Evolutionary conservation across 1,140 invertebrate species (phyloP).

Genomic region (Pseudomyrmex flavicornis): DNA sequence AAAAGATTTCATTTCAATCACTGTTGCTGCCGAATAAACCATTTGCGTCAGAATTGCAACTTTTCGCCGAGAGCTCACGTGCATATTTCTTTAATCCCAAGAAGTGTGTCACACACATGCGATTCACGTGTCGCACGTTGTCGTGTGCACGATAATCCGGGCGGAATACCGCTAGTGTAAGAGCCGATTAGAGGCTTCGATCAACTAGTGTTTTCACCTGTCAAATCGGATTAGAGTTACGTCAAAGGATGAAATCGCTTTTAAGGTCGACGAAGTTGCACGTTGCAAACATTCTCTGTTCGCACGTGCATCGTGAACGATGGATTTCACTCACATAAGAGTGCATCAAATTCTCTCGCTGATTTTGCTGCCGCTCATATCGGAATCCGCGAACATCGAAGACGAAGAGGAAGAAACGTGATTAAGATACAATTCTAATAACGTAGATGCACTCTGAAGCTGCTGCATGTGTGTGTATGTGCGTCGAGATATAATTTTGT

Average conservation of each 20-base stretch:
- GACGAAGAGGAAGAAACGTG: constrained; percentile 40
- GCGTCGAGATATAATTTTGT: background rate
- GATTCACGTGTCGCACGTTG: constrained; percentile 65
- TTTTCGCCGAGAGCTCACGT: too few relatives aligned
- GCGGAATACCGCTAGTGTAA: constrained; percentile 64
- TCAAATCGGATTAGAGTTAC: constrained; percentile 62
- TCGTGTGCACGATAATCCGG: constrained; percentile 71
- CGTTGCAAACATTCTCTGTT: constrained; percentile 67
- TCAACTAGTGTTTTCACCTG: constrained; percentile 51
- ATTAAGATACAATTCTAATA: background rate
- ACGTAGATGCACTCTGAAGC: too few relatives aligned
- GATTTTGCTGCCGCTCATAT: constrained; percentile 72
- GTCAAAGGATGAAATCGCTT: constrained; percentile 55
- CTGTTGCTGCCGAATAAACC: too few relatives aligned
- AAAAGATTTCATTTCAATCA: too few relatives aligned
- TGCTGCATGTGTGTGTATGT: background rate
- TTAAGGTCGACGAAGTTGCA: constrained; percentile 79
- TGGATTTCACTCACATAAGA: constrained; percentile 80
- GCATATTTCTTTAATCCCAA: background rate
- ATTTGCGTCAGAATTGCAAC: too few relatives aligned
- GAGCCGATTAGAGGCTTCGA: constrained; percentile 76
- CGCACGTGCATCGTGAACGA: constrained; percentile 72
- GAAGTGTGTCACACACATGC: background rate
- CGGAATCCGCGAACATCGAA: constrained; percentile 37
- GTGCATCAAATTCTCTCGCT: constrained; percentile 76